Percentiles rank a stretch among this genome's conserved stretches.
Evolutionary conservation across 1,140 invertebrate genomes (phyloP).

Genomic region (Nylanderia fulva): DNA sequence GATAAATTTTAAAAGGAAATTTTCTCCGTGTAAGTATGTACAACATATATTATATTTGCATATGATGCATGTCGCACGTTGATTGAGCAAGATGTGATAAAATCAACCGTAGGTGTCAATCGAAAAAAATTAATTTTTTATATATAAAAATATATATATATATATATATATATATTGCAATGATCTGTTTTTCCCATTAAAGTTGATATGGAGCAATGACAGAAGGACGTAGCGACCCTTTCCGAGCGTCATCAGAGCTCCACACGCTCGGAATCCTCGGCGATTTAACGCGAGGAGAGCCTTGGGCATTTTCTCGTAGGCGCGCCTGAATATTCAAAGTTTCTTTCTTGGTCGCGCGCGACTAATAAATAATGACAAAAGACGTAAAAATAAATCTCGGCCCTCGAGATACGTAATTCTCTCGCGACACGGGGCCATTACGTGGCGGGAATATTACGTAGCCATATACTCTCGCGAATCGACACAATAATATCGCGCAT

Average conservation of each 20-base stretch:
- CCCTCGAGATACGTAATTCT: conserved; percentile 62
- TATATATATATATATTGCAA: not conserved
- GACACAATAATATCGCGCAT: conserved; percentile 37
- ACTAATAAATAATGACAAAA: conserved; percentile 80
- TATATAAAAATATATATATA: not conserved
- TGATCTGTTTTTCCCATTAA: not conserved
- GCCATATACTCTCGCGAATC: not conserved
- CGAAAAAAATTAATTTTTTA: not conserved
- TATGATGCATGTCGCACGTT: not conserved
- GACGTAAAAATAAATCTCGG: conserved; percentile 77
- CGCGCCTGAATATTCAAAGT: conserved; percentile 82
- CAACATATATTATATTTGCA: not conserved
- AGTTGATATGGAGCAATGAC: not conserved
- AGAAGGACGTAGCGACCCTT: conserved; percentile 17
- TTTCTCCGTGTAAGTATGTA: no score
- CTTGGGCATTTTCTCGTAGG: conserved; percentile 75
- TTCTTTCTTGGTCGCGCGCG: conserved; percentile 64
- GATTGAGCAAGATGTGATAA: conserved; percentile 43
- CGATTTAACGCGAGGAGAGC: conserved; percentile 46
- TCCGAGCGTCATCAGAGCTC: not conserved
- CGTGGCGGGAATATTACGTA: conserved; percentile 38
- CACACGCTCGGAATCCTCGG: conserved; percentile 53
- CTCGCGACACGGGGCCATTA: conserved; percentile 32
- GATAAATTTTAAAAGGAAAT: no score
- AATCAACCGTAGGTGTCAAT: not conserved